Conservation (phyloP, 2,888 invertebrate genomes). For the Epirrhoe alternata region DNA sequence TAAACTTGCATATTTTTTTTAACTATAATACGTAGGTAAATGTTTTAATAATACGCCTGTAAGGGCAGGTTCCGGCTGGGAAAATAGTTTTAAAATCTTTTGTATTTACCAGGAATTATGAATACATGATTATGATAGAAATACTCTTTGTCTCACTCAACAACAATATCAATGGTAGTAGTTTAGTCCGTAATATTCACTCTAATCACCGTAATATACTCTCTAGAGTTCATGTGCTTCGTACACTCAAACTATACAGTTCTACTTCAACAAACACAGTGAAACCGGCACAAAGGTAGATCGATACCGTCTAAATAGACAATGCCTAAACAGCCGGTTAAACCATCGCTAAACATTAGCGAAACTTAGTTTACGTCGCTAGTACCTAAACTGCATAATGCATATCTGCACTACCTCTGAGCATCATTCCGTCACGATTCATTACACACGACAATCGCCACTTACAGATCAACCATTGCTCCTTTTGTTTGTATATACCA, state of each 20-base stretch:
- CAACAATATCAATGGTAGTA: too few species aligned
- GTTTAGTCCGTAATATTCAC: too few species aligned
- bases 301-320: conserved; percentile 37
- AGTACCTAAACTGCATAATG: conserved; percentile 42
- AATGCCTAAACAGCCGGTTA: conserved; percentile 42
- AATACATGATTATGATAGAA: too few species aligned
- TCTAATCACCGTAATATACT: too few species aligned
- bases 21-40: too few species aligned
- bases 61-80: too few species aligned
- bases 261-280: neutral
- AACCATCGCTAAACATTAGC: conserved; percentile 42
- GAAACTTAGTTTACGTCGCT: conserved; percentile 41
- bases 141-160: too few species aligned
- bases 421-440: conserved; percentile 37
- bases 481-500: neutral
- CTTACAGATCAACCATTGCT: conserved; percentile 17
- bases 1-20: too few species aligned
- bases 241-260: neutral
- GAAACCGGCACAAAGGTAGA: conserved; percentile 26
- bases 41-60: too few species aligned
- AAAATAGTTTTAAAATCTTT: too few species aligned
- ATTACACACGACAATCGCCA: conserved; percentile 37
- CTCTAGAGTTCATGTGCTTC: too few species aligned
- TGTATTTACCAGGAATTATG: too few species aligned
- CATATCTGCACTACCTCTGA: conserved; percentile 42